phyloP scores from a whole-genome alignment of 2,113 vertebrate species.

The Dipodomys merriami region DNA sequence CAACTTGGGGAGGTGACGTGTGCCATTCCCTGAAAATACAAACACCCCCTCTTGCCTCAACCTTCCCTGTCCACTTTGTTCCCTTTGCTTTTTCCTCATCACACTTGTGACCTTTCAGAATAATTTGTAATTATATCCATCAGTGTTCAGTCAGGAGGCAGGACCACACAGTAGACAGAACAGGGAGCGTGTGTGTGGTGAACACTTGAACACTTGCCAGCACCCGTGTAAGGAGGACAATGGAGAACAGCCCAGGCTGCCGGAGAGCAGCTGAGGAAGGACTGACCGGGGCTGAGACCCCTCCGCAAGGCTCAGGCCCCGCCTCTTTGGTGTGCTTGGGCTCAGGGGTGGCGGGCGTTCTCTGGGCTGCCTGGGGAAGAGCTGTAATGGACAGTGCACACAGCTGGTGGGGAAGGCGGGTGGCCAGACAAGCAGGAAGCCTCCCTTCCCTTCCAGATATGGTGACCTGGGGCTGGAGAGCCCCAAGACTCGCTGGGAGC shows the following conservation, averaged over 20 bases:
- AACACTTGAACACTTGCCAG: not conserved
- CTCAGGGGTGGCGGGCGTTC: not conserved
- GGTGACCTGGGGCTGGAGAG: not conserved
- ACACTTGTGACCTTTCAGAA: not conserved
- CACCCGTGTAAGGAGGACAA: not conserved
- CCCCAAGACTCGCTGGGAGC: not conserved
- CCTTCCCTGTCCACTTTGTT: not conserved
- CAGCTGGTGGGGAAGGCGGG: not conserved
- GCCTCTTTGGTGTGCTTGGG: not conserved
- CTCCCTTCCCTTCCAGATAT: too few species aligned
- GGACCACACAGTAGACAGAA: not conserved
- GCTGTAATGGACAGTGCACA: not conserved
- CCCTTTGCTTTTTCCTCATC: not conserved
- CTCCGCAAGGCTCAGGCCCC: too few species aligned
- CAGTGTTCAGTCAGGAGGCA: not conserved
- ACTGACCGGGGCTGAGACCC: rapidly evolving
- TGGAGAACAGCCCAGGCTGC: not conserved
- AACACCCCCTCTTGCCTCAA: not conserved
- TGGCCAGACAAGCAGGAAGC: not conserved
- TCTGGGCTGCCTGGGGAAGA: not conserved
- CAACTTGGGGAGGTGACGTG: not conserved
- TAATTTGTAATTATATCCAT: constrained; percentile 13
- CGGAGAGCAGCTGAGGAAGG: not conserved
- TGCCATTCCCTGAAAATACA: not conserved
- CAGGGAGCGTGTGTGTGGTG: not conserved